Percentiles rank a stretch among this genome's conserved stretches.
phyloP scores from a whole-genome alignment of 2,113 vertebrate species.

The Rhabdomys dilectus region DNA sequence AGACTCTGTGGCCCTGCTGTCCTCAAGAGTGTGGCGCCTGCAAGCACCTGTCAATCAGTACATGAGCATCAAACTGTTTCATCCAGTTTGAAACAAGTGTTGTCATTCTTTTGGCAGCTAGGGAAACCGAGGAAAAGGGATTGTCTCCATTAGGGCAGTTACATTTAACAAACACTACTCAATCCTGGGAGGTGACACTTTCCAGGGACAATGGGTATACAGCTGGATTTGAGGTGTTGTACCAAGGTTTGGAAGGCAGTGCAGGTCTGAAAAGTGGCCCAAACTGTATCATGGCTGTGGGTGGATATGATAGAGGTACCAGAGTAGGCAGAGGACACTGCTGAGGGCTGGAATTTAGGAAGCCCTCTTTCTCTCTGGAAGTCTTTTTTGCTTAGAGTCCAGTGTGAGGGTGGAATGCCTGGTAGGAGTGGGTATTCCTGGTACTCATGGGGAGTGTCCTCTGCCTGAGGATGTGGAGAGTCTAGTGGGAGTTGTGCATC shows the following conservation, averaged over 20 bases:
- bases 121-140: background rate
- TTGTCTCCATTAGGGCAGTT: background rate
- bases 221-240: background rate
- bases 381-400: background rate
- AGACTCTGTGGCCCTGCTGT: background rate
- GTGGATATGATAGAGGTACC: background rate
- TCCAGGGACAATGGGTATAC: background rate
- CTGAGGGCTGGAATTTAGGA: background rate
- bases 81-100: background rate
- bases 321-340: background rate
- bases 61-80: background rate
- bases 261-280: background rate
- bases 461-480: background rate
- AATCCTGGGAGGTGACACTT: background rate
- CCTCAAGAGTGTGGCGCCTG: background rate
- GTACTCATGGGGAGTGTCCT: accelerated
- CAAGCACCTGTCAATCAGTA: background rate
- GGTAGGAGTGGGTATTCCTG: no score
- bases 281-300: background rate
- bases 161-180: background rate
- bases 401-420: background rate
- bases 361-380: background rate
- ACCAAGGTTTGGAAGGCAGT: background rate
- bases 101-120: background rate
- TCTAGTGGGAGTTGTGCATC: background rate